Evolutionary conservation across 2,888 invertebrate species (phyloP).

Genomic region (Drosophila merina): DNA sequence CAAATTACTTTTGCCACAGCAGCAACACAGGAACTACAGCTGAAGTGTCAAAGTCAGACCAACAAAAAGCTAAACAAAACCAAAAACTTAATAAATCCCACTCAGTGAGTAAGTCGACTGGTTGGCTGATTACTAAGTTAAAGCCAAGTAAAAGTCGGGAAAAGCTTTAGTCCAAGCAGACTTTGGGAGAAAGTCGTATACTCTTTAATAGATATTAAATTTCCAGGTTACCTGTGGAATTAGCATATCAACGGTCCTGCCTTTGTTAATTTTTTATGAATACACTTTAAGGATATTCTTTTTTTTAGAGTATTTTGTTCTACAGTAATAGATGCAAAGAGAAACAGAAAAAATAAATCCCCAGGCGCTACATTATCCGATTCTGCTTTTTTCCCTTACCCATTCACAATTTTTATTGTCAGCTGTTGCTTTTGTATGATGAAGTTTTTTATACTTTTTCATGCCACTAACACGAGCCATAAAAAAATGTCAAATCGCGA

Average conservation of each 20-base stretch:
- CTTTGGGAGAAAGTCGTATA: slow-evolving; percentile 1
- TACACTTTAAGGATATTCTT: not conserved
- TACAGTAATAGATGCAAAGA: slow-evolving; percentile 5
- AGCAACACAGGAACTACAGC: slow-evolving; percentile 32
- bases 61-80: slow-evolving; percentile 31
- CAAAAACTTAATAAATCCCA: slow-evolving; percentile 62
- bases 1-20: slow-evolving; percentile 69
- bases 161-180: slow-evolving; percentile 5
- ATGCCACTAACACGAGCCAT: slow-evolving; percentile 35
- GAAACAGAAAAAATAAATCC: slow-evolving; percentile 17
- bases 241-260: too few relatives aligned
- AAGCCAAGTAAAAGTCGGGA: slow-evolving; percentile 40
- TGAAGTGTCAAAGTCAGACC: slow-evolving; percentile 35
- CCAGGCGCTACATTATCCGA: slow-evolving; percentile 4
- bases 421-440: slow-evolving; percentile 13
- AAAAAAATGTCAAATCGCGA: slow-evolving; percentile 68
- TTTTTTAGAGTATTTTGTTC: not conserved
- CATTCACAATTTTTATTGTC: slow-evolving; percentile 34
- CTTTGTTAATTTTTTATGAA: not conserved
- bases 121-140: slow-evolving; percentile 63
- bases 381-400: not conserved
- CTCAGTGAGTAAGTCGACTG: slow-evolving; percentile 30
- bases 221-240: too few relatives aligned
- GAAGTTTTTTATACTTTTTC: slow-evolving; percentile 3
- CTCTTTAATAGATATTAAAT: slow-evolving; percentile 7